Base-by-base conservation (phyloP, 2,113 vertebrate species). In the Eonycteris spelaea region DNA sequence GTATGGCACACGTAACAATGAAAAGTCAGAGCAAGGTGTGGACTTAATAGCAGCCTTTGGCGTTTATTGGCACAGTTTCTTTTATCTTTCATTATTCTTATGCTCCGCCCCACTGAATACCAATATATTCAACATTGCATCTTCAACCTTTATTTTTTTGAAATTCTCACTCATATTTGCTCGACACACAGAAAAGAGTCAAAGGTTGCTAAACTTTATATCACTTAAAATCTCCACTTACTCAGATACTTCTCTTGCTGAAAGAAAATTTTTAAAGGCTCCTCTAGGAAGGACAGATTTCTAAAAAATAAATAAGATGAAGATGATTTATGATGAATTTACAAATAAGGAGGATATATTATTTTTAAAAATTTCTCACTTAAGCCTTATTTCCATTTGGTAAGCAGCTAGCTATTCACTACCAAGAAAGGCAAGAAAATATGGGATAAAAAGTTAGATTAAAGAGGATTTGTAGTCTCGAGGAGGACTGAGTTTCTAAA, bases 1-100 rank as follows among this genome's bases (percentile, higher is more conserved):
- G 38, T 0, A 7, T 2, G 33, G 21, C 28, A 33, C 2, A 1
- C 0, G 45, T 1, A 65, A 11, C 21, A 12, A 6, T 48, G 28
- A 18, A 45, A 45, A 86, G 43, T 45, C 33, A 24, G 21, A 6
- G 63, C 21, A 35, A 87, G 22, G 24, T 12, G 15, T 4, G 1
- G 16, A 16, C 2, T 55, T 84, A 19, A 22, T 18, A n/a, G 19
- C 3, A 40, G 9, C 30, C 5, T 14, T 38, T 5, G 7, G 5
- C 21, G 5, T 68, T 87, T 30, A 22, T 2, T 5, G 5, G 21
- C 24, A 24, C 5, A 18, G 3, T n/a, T 33, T 51, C 63, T 40
- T 43, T 63, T 8, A 33, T 22, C 11, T 6, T 55, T 22, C 35
- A 24, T 53, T 71, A 19, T 22, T 51, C 28, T 0, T 26, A 11